phyloP scores from a whole-genome alignment of 1,140 invertebrate species.

The Radopholus similis region DNA sequence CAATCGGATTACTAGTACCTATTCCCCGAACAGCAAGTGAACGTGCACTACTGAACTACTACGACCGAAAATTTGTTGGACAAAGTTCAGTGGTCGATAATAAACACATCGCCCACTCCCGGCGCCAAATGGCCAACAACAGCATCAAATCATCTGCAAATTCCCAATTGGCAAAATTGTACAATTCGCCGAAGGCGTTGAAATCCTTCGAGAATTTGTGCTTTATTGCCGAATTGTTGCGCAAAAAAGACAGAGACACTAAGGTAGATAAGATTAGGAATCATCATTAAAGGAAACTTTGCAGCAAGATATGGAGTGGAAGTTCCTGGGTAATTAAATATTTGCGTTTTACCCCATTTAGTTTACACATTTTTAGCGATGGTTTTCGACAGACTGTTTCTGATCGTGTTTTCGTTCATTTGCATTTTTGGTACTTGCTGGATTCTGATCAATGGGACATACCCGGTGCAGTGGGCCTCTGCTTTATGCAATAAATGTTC shows the following conservation, averaged over 20 bases:
- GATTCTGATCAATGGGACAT: slow-evolving; percentile 91
- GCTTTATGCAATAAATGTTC: too few relatives aligned
- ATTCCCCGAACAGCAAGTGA: not conserved
- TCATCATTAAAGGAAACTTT: slow-evolving; percentile 19
- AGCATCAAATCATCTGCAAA: not conserved
- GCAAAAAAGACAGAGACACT: slow-evolving; percentile 59
- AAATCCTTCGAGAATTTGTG: slow-evolving; percentile 60
- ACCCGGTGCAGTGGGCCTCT: too few relatives aligned
- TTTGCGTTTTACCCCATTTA: not conserved
- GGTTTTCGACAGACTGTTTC: slow-evolving; percentile 94
- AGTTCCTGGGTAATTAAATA: slow-evolving; percentile 71
- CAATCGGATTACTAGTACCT: not conserved
- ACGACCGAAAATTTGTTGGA: not conserved
- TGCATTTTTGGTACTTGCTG: slow-evolving; percentile 67
- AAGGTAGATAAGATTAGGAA: slow-evolving; percentile 39
- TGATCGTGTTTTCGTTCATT: slow-evolving; percentile 91
- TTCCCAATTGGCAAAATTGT: slow-evolving; percentile 28
- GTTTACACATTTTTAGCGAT: slow-evolving; percentile 66
- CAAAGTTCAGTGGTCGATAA: not conserved
- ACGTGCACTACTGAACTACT: not conserved
- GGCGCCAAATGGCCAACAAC: not conserved
- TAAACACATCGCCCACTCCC: not conserved
- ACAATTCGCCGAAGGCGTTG: slow-evolving; percentile 58
- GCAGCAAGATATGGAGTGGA: slow-evolving; percentile 76
- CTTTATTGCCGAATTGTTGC: slow-evolving; percentile 58